These are phyloP conservation scores for Pterobdella sp. DNA, from an alignment of 2,888 invertebrate species.

Conservation along the genomic window DNA sequence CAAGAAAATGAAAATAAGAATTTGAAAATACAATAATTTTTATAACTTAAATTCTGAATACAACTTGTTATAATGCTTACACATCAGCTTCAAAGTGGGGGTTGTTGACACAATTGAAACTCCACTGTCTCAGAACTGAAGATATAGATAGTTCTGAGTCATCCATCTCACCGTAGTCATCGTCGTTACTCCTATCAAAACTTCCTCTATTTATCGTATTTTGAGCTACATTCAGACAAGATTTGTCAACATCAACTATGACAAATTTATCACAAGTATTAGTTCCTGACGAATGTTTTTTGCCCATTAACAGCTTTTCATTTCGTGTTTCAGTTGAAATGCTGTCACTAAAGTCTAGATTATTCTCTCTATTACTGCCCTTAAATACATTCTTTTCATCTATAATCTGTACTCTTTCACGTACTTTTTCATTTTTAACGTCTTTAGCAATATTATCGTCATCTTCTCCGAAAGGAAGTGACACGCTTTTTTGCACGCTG, in stretches of 20 bases:
- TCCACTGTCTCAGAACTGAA: slow-evolving; percentile 25
- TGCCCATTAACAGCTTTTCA: too few species aligned
- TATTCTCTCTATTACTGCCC: too few species aligned
- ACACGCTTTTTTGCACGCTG: neutral
- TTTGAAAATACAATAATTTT: too few species aligned
- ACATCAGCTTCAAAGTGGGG: neutral
- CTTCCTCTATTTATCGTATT: neutral
- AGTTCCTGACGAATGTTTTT: neutral
- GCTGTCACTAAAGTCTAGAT: too few species aligned
- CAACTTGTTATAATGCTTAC: too few species aligned
- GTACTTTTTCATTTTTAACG: neutral
- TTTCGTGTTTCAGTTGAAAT: too few species aligned
- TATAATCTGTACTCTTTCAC: too few species aligned
- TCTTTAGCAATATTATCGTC: neutral
- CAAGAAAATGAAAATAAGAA: too few species aligned
- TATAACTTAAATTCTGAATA: too few species aligned
- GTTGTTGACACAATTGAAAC: neutral
- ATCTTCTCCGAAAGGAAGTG: neutral
- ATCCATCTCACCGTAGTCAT: neutral
- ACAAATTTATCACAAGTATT: slow-evolving; percentile 11
- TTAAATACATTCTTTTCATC: too few species aligned
- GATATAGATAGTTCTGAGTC: slow-evolving; percentile 8
- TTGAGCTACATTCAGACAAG: slow-evolving; percentile 10
- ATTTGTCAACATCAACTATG: slow-evolving; percentile 15
- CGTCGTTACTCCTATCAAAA: neutral